Evolutionary conservation across 2,113 vertebrate species (phyloP).

Genomic region (Aegithalos caudatus): DNA sequence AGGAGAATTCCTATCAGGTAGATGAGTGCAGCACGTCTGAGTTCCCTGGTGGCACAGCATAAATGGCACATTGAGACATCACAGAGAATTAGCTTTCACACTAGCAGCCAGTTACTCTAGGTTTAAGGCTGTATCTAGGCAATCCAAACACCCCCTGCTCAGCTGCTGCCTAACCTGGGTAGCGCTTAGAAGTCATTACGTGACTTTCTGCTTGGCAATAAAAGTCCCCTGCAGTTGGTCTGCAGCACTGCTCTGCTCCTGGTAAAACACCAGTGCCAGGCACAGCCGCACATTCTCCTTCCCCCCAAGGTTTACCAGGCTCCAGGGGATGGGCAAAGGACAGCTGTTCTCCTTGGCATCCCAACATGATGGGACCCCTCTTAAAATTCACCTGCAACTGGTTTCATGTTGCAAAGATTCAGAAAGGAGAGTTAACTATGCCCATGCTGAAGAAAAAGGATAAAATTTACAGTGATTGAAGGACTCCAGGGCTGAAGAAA

Average conservation of each 20-base stretch:
- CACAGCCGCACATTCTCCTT: accelerated
- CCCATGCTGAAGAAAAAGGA: background rate
- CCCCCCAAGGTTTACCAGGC: accelerated
- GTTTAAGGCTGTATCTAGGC: background rate
- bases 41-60: background rate
- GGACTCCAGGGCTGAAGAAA: background rate
- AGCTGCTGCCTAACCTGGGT: conserved; percentile 4
- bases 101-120: background rate
- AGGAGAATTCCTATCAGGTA: conserved; percentile 4
- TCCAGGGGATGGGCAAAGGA: background rate
- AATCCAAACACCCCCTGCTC: background rate
- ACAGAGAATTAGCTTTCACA: background rate
- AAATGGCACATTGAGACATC: conserved; percentile 29
- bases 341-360: background rate
- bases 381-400: background rate
- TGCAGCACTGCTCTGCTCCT: background rate
- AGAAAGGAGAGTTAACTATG: background rate
- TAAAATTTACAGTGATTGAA: background rate
- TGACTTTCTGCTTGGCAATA: background rate
- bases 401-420: background rate
- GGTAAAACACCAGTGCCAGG: accelerated
- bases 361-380: background rate
- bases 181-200: background rate
- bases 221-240: background rate
- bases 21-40: background rate